These are phyloP conservation scores for Cecidostiba fungosa DNA, from an alignment of 2,888 invertebrate genomes.

Conservation along the genomic window DNA sequence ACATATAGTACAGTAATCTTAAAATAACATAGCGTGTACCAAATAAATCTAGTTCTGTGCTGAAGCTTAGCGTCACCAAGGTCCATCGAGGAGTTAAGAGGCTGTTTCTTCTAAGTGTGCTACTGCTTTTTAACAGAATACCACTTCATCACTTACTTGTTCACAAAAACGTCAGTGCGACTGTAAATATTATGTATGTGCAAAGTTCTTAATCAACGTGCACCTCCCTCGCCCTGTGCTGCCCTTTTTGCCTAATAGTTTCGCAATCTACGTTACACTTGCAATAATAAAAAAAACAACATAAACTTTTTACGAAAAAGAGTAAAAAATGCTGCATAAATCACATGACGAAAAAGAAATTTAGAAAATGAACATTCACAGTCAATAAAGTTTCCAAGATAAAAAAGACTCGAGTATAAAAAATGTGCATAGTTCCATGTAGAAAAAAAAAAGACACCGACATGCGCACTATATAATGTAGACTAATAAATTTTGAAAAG, in stretches of 20 bases:
- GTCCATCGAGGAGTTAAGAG: constrained; percentile 70
- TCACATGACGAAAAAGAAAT: background rate
- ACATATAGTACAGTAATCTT: background rate
- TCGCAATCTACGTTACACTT: constrained; percentile 20
- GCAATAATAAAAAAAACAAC: constrained; percentile 9
- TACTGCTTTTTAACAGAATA: constrained; percentile 25
- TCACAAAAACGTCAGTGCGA: constrained; percentile 19
- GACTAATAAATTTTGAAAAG: constrained; percentile 19
- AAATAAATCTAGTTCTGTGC: constrained; percentile 43
- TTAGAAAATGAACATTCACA: constrained; percentile 17
- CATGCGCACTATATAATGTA: constrained; percentile 52
- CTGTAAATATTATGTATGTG: constrained; percentile 16
- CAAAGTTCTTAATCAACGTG: constrained; percentile 30
- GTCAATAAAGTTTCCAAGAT: constrained; percentile 1
- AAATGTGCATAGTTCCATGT: background rate
- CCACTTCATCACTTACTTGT: constrained; percentile 36
- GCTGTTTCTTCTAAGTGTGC: constrained; percentile 76
- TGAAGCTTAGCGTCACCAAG: constrained; percentile 58
- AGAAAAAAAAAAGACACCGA: constrained; percentile 33
- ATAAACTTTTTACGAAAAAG: background rate
- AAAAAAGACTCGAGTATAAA: background rate
- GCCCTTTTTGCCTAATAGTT: constrained; percentile 19
- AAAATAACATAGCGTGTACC: constrained; percentile 26
- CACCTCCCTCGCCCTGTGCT: constrained; percentile 17
- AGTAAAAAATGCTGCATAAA: constrained; percentile 17